phyloP scores from a whole-genome alignment of 2,113 vertebrate genomes.

The Pelecanus crispus region DNA sequence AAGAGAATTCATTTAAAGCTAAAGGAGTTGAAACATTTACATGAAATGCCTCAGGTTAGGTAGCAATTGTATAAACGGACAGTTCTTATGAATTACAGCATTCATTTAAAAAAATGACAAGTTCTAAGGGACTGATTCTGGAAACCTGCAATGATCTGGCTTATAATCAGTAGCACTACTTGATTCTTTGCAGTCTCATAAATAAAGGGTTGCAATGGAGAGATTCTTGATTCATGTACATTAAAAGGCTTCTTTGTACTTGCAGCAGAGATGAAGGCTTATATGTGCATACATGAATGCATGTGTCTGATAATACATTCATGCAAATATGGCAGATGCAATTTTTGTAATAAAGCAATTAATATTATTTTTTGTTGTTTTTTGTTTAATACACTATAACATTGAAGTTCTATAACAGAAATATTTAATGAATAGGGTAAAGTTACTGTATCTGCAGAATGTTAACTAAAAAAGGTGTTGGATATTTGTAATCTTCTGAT shows the following conservation, averaged over 20 bases:
- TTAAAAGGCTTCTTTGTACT: not conserved
- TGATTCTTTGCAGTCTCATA: not conserved
- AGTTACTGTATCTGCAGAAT: not conserved
- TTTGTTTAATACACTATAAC: not conserved
- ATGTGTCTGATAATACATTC: not conserved
- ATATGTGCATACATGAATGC: no score
- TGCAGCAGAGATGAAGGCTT: not conserved
- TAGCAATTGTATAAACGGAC: not conserved
- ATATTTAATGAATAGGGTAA: not conserved
- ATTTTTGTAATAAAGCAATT: not conserved
- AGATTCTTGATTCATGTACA: not conserved
- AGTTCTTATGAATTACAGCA: not conserved
- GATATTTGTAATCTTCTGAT: not conserved
- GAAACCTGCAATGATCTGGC: not conserved
- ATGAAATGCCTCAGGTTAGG: not conserved
- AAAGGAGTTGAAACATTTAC: constrained; percentile 47
- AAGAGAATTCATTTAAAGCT: constrained; percentile 48
- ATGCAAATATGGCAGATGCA: not conserved
- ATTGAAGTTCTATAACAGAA: not conserved
- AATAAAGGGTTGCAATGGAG: not conserved
- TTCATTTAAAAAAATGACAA: not conserved
- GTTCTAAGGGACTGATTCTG: not conserved
- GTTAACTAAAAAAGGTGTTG: not conserved
- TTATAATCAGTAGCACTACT: not conserved
- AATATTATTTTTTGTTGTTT: not conserved